Evolutionary conservation across 2,797 vertebrate genomes (phyloP), one percentile per base, ranked within the genome.

Genomic region (Hypotaenidia okinawae): DNA sequence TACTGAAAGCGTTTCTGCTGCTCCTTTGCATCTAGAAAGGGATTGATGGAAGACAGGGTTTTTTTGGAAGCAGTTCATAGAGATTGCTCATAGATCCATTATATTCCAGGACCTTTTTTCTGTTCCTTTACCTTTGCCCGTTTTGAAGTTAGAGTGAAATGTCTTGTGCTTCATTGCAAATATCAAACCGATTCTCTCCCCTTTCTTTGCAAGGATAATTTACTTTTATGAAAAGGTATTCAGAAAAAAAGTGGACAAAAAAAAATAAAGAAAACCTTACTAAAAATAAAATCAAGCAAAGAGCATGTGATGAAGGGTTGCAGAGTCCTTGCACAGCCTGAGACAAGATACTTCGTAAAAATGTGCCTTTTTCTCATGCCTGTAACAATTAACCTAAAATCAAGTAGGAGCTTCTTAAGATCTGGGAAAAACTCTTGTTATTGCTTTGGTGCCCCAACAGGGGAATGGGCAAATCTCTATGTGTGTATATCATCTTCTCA

Each of bases 221-320:
- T 55, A 47, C 5, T 72, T 82, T 76, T 47, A 83, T 79, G 14
- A 64, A 67, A 84, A 68, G 10, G 30, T 51, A 79, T 10, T 78
- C 59, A 10, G 19, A 7, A 30, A 51, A 51, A 27, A 23, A 72
- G 54, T 12, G 22, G 47, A 23, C 21, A 0, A 51, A 8, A 0
- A 73, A 79, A 57, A 63, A 8, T 2, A 0, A 67, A 64, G 13
- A 85, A 9, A 79, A 68, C 5, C 23, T 58, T 80, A n/a, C 63
- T 64, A 64, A 95, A 93, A 90, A 83, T 47, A 88, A 85, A 69
- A 49, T 27, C 32, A 86, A 94, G 30, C 16, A 58, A 79, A 82
- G 35, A 85, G 45, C 7, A 32, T 13, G 9, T 28, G 6, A 15
- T 76, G 30, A 73, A 83, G 25, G 59, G 25, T 18, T 78, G 32